Evolutionary conservation across 2,113 vertebrate species (phyloP).

Genomic region (Miniopterus natalensis): DNA sequence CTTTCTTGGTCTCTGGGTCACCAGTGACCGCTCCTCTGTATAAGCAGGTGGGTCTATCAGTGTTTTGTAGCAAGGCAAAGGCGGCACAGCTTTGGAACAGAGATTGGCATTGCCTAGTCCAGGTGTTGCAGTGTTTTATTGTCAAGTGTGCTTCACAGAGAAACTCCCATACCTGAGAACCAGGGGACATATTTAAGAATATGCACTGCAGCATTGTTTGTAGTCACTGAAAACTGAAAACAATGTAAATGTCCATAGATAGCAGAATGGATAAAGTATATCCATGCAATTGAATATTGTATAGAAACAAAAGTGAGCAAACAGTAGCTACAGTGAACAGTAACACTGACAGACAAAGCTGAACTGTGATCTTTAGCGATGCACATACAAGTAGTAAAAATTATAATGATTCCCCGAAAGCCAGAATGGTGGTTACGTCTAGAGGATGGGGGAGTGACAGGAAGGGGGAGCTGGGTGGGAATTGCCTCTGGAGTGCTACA

Average conservation of each 20-base stretch:
- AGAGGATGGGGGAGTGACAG: not conserved
- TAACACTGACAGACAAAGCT: not conserved
- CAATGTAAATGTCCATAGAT: not conserved
- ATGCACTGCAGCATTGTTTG: not conserved
- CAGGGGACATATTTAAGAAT: not conserved
- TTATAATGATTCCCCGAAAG: not conserved
- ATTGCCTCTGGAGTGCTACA: not conserved
- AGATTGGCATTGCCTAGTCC: rapidly evolving
- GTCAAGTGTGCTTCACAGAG: rapidly evolving
- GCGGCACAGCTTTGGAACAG: not conserved
- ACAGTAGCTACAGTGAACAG: not conserved
- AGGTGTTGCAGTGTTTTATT: not conserved
- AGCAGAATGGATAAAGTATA: not conserved
- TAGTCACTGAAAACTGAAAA: not conserved
- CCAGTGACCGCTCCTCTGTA: not conserved
- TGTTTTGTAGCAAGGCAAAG: not conserved
- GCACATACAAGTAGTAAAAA: not conserved
- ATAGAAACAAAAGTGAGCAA: not conserved
- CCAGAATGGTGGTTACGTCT: rapidly evolving
- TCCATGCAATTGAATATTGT: not conserved
- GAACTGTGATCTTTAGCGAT: not conserved
- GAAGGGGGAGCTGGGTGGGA: rapidly evolving
- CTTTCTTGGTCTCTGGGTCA: not conserved
- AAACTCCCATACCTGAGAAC: not conserved
- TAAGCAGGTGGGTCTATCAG: not conserved